Evolutionary conservation across 2,888 invertebrate genomes (phyloP), one percentile per base, ranked within the genome.

Genomic region (Drosophila siamana): DNA sequence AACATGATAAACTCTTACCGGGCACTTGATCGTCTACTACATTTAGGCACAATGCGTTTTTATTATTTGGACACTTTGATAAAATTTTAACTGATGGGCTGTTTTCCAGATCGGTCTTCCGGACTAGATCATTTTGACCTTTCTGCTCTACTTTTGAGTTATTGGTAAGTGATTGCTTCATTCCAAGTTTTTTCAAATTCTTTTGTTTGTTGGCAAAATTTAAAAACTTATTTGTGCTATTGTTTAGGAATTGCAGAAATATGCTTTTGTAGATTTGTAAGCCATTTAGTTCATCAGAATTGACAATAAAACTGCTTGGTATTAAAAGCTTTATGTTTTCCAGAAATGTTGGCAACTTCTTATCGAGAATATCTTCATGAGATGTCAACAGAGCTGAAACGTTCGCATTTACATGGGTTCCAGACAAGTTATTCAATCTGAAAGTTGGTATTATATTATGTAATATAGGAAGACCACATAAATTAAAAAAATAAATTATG

Each of bases 351-450:
- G 80, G 75, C 15, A 74, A 75, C 24, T 70, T 79, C 56, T 85
- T 72, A 33, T 83, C 74, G 28, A 89, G 71, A 48, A 89, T 79
- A 64, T 89, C 88, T 47, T 86, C 79, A 80, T 89, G 87, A 36
- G 88, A 88, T 59, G 88, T 89, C 65, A 91, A 88, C 64, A 90
- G 74, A 74, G 90, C 81, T 73, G 91, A 90, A 38, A 91, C 67
- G 74, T 91, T 88, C 62, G 72, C 81, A 62, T 79, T 82, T 46
- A 82, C 82, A 77, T 75, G 88, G 55, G 87, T 84, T 60, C 89
- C 90, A 11, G 82, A 80, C 51, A 90, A 69, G 60, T 83, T 90
- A 65, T 84, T 89, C 44, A 90, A 77, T 26, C 90, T 90, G 40
- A 7, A 48, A 54, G 24, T n/a, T 30, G 0, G 0, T n/a, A 7